Base-by-base conservation (phyloP, 2,797 vertebrate species). In the Sebastes trivittatus region DNA sequence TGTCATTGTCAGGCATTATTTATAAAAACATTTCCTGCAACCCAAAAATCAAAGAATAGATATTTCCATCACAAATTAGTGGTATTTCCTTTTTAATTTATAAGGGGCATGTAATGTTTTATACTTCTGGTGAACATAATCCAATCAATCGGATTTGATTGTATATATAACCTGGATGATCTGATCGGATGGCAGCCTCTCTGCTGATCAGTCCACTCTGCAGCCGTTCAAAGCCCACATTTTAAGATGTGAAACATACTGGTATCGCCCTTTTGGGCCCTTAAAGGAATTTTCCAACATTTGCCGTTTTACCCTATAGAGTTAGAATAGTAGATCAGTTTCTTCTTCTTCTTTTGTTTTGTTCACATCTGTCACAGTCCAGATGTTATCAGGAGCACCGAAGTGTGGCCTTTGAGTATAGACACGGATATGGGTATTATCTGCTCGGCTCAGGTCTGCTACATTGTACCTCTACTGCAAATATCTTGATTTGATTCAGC, bases 401-500 rank as follows among this genome's bases (percentile, higher is more conserved):
- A 56, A 34, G 30, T 59, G 68, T 77, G 32, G 54, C 18, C 49
- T 80, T 36, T 75, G 46, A 80, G 75, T 76, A 56, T 81, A 29
- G 27, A 75, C 52, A 71, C 56, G 56, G 30, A 80, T 56, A 49
- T 13, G n/a, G 8, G 20, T 75, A 60, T 74, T 72, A 75, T 87
- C 58, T 77, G 9, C 70, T 55, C 11, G 1, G 46, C 52, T 72
- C 38, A 30, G 69, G 29, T 56, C 32, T 64, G 63, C 25, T 32
- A 49, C 23, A 36, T 72, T 74, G 25, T 80, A 71, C 27, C 59
- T 32, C 36, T 6, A 2, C 22, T 52, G 60, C 16, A 78, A 76
- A 59, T 62, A 82, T 77, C n/a, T 78, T 68, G 64, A 58, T 81
- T 63, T 32, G 22, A 66, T 78, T 77, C 71, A 78, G 11, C 32